Evolutionary conservation across 2,113 vertebrate genomes (phyloP).

Genomic region (Equus quagga): DNA sequence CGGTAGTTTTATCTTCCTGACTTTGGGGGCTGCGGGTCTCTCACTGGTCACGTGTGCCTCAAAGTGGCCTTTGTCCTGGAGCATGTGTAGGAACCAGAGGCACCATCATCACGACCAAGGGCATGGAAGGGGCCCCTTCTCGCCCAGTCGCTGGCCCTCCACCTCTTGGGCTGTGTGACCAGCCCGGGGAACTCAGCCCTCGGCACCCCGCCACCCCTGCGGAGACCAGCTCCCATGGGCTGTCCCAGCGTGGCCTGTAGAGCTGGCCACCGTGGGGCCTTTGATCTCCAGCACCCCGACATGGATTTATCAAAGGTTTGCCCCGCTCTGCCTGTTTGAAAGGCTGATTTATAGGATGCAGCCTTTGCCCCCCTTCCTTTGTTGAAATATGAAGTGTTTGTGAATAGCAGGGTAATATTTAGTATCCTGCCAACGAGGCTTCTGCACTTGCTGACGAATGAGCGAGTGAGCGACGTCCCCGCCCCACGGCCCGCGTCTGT

Average conservation of each 20-base stretch:
- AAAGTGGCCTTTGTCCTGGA: neutral
- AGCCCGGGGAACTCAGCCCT: neutral
- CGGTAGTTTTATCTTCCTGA: neutral
- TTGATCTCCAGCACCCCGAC: constrained; percentile 87
- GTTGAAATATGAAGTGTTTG: constrained; percentile 91
- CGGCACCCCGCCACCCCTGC: constrained; percentile 53
- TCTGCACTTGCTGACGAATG: constrained; percentile 88
- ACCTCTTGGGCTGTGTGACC: rapidly evolving
- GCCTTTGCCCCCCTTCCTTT: constrained; percentile 85
- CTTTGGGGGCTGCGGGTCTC: rapidly evolving
- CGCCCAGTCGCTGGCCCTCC: neutral
- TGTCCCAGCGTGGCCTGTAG: constrained; percentile 70
- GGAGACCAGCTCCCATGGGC: constrained; percentile 75
- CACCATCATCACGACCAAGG: rapidly evolving
- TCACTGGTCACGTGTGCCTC: neutral
- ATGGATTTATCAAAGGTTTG: constrained; percentile 89
- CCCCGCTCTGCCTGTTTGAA: constrained; percentile 87
- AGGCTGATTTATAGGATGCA: constrained; percentile 86
- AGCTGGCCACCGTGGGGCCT: constrained; percentile 81
- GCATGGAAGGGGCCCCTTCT: neutral
- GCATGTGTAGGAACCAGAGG: neutral
- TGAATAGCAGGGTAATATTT: constrained; percentile 90
- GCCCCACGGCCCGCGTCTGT: constrained; percentile 90
- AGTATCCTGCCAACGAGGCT: constrained; percentile 88
- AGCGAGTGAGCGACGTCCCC: constrained; percentile 87